Conservation (phyloP, 1,140 invertebrate species). For the Hyposmocoma kahamanoa region DNA sequence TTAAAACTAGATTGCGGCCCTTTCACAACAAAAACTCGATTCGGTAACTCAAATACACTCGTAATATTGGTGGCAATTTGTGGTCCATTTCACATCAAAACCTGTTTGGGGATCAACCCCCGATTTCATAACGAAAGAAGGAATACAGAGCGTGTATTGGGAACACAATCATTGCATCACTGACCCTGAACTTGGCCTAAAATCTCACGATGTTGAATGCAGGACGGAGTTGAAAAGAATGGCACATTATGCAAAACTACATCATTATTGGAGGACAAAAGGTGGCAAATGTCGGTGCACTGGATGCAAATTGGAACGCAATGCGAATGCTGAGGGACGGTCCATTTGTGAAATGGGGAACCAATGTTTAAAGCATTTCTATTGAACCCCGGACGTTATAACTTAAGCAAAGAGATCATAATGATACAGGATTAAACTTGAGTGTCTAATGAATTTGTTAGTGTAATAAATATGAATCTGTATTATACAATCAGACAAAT, state of each 20-base stretch:
- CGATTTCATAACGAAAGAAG: background rate
- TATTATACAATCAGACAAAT: too few species aligned
- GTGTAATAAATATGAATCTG: too few species aligned
- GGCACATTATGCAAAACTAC: slow-evolving; percentile 38
- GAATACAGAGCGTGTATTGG: slow-evolving; percentile 17
- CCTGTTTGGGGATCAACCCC: background rate
- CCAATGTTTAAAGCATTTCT: too few species aligned
- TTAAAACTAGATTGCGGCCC: background rate
- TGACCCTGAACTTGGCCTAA: slow-evolving; percentile 55
- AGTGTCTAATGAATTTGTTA: too few species aligned
- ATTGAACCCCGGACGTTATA: too few species aligned
- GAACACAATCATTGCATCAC: slow-evolving; percentile 22
- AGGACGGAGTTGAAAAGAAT: slow-evolving; percentile 24
- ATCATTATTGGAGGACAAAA: slow-evolving; percentile 38
- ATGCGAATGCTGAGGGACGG: background rate
- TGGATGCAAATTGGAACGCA: background rate
- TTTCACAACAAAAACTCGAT: background rate
- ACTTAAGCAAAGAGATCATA: too few species aligned
- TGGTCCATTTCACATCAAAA: background rate
- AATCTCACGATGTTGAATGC: slow-evolving; percentile 48
- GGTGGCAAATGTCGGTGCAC: background rate
- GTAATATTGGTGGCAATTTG: background rate
- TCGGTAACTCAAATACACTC: background rate
- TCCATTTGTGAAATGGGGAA: background rate
- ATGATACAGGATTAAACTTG: too few species aligned